A percentile compares a stretch with the other conserved stretches of the same genome.
phyloP scores from a whole-genome alignment of 2,888 invertebrate genomes.

The Chorisops tibialis region DNA sequence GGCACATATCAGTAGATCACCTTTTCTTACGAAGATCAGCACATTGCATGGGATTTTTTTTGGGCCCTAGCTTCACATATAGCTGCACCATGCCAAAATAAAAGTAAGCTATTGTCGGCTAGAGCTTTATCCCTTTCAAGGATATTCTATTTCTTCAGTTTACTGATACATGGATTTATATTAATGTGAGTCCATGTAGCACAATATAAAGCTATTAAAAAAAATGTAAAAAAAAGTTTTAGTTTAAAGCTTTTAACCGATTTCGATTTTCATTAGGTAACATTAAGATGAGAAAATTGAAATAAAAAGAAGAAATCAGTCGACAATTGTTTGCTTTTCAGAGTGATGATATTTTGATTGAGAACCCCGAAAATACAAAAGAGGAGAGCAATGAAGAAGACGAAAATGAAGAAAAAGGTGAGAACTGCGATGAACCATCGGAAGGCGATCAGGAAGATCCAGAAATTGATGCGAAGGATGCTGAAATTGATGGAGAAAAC shows the following conservation, averaged over 20 bases:
- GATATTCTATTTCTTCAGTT: not conserved
- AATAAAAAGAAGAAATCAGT: conserved; percentile 44
- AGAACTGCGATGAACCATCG: conserved; percentile 19
- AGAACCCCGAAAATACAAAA: conserved; percentile 22
- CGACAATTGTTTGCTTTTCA: conserved; percentile 54
- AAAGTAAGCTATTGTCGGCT: conserved; percentile 52
- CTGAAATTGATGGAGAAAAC: conserved; percentile 19
- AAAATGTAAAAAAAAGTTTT: not conserved
- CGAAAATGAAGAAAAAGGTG: conserved; percentile 15
- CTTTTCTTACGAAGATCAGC: not conserved
- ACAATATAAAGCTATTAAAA: not conserved
- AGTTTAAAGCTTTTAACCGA: not conserved
- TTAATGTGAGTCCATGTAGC: too few species aligned
- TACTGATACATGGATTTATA: too few species aligned
- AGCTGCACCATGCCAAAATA: conserved; percentile 23
- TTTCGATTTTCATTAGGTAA: conserved; percentile 15
- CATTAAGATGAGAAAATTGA: not conserved
- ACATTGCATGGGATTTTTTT: conserved; percentile 4
- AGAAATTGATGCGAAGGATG: conserved; percentile 32
- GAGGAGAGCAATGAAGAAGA: conserved; percentile 4
- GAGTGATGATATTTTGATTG: conserved; percentile 48
- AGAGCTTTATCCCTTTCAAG: conserved; percentile 31
- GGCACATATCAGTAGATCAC: too few species aligned
- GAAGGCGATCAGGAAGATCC: conserved; percentile 30
- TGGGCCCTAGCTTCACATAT: conserved; percentile 6